These are phyloP conservation scores for Exaiptasia diaphana DNA, from an alignment of 64 coral and sea anemone genomes.

Conservation along the genomic window DNA sequence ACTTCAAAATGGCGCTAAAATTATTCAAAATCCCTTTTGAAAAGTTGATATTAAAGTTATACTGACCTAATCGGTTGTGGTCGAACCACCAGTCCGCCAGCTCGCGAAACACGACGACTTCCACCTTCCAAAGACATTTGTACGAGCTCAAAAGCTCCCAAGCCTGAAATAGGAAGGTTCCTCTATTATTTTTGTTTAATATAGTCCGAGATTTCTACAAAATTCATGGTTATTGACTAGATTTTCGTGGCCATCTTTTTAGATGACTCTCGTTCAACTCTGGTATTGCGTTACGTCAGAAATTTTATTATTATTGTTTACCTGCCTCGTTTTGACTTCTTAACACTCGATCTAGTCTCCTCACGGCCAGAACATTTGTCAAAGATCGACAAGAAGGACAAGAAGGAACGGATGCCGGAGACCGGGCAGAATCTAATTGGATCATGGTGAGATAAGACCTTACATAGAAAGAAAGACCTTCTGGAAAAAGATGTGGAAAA, in stretches of 20 bases:
- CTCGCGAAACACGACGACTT: constrained; percentile 73
- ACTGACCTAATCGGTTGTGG: constrained; percentile 92
- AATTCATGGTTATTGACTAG: constrained; percentile 66
- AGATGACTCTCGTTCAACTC: constrained; percentile 61
- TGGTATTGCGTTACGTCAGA: constrained; percentile 98
- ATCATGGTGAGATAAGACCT: too few species aligned
- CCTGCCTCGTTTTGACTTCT: constrained; percentile 56
- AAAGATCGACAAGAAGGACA: too few species aligned
- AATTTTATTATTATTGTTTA: constrained; percentile 93
- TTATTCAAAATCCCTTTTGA: neutral
- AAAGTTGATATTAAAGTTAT: constrained; percentile 29
- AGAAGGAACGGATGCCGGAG: too few species aligned
- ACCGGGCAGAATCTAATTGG: too few species aligned
- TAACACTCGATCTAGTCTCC: neutral
- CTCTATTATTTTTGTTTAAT: constrained; percentile 11
- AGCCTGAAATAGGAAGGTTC: constrained; percentile 37
- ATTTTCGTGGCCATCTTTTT: constrained; percentile 58
- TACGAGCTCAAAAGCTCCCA: constrained; percentile 79
- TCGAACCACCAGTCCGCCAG: constrained; percentile 85
- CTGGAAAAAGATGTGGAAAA: too few species aligned
- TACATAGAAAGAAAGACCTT: too few species aligned
- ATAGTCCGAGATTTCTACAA: constrained; percentile 11
- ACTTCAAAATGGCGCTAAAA: neutral
- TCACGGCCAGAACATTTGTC: too few species aligned
- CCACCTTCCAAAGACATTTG: constrained; percentile 81